These are phyloP conservation scores for Drosophila nigricruria DNA, from an alignment of 2,888 invertebrate species.

Conservation along the genomic window DNA sequence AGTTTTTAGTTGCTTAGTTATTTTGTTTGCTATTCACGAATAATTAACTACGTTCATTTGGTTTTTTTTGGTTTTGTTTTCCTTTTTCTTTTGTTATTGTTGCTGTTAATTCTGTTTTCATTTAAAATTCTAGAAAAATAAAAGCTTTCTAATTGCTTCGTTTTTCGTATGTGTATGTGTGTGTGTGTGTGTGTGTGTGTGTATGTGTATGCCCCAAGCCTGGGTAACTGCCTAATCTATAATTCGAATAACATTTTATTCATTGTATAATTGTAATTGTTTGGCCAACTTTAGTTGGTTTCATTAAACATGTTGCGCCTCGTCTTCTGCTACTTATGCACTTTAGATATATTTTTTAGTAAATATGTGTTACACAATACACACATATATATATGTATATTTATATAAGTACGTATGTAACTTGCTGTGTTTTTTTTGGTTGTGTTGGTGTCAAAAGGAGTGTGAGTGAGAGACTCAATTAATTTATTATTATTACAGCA, in stretches of 20 bases:
- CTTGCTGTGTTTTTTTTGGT: slow-evolving; percentile 21
- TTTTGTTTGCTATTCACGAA: slow-evolving; percentile 21
- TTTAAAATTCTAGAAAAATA: slow-evolving; percentile 84
- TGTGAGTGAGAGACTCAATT: slow-evolving; percentile 8
- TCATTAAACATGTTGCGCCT: not conserved
- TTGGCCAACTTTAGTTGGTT: slow-evolving; percentile 5
- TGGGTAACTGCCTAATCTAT: slow-evolving; percentile 20
- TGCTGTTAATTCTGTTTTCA: slow-evolving; percentile 35
- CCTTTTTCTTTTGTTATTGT: slow-evolving; percentile 21
- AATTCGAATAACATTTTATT: slow-evolving; percentile 34
- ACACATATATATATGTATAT: not conserved
- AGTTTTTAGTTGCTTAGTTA: slow-evolving; percentile 66
- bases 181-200: slow-evolving; percentile 53
- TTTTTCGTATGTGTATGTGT: slow-evolving; percentile 56
- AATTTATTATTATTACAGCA: slow-evolving; percentile 46
- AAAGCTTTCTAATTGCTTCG: slow-evolving; percentile 82
- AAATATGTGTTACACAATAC: not conserved
- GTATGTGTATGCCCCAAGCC: slow-evolving; percentile 25
- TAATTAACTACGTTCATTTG: slow-evolving; percentile 14
- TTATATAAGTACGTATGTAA: slow-evolving; percentile 3
- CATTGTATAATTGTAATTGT: slow-evolving; percentile 44
- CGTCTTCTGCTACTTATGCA: not conserved
- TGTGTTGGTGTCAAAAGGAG: slow-evolving; percentile 37
- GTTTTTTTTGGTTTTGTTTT: slow-evolving; percentile 2
- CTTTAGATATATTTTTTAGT: slow-evolving; percentile 2